Percentiles rank a stretch among this genome's conserved stretches.
phyloP scores from a whole-genome alignment of 92 coral and sea anemone genomes.

The Micromussa lordhowensis region DNA sequence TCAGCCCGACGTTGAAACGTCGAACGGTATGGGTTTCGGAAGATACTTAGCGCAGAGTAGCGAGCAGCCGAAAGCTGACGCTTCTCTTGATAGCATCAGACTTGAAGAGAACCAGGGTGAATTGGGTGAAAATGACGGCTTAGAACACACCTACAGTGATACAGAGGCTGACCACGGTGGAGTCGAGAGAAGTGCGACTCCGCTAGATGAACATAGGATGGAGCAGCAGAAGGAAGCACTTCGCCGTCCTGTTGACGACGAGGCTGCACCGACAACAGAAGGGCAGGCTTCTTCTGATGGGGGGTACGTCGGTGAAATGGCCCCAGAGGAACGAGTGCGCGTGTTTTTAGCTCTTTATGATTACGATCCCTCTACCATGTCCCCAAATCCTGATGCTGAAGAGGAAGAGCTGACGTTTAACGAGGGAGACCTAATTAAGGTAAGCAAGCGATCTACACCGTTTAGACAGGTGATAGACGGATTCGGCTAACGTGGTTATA shows the following conservation, averaged over 20 bases:
- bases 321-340: slow-evolving; percentile 66
- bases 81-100: slow-evolving; percentile 26
- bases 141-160: slow-evolving; percentile 67
- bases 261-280: neutral
- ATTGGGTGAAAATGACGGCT: neutral
- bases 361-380: slow-evolving; percentile 90
- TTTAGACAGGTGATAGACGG: neutral
- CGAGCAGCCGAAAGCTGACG: slow-evolving; percentile 12
- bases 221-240: slow-evolving; percentile 17
- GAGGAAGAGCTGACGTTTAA: slow-evolving; percentile 92
- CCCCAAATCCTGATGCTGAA: slow-evolving; percentile 97
- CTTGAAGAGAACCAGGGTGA: slow-evolving; percentile 42
- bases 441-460: slow-evolving; percentile 2
- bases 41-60: slow-evolving; percentile 39
- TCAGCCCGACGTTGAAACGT: neutral
- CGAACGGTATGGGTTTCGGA: slow-evolving; percentile 35
- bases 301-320: slow-evolving; percentile 24
- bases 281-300: slow-evolving; percentile 27
- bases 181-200: slow-evolving; percentile 60
- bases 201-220: slow-evolving; percentile 21
- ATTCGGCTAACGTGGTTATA: too few species aligned
- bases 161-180: slow-evolving; percentile 79
- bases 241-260: neutral
- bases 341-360: slow-evolving; percentile 91
- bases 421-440: slow-evolving; percentile 97